Percentiles rank a stretch among this genome's conserved stretches.
phyloP scores from a whole-genome alignment of 2,888 invertebrate species.

The Furcula furcula region DNA sequence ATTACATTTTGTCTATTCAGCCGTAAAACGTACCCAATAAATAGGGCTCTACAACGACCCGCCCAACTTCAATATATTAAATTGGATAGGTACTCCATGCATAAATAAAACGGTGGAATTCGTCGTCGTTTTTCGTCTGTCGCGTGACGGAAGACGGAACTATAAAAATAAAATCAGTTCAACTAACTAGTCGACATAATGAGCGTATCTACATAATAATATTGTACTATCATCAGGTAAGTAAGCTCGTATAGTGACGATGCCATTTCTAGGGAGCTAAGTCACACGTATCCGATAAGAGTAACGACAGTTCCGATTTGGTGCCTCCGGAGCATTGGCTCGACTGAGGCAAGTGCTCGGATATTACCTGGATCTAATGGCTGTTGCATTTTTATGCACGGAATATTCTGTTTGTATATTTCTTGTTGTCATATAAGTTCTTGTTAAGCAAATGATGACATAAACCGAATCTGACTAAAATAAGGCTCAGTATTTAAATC shows the following conservation, averaged over 20 bases:
- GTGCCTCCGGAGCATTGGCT: slow-evolving; percentile 23
- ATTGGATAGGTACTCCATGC: slow-evolving; percentile 13
- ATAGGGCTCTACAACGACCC: background rate
- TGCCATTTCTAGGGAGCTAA: slow-evolving; percentile 37
- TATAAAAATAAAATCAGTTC: slow-evolving; percentile 16
- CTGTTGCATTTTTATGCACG: no score
- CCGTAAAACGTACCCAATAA: background rate
- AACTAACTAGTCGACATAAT: slow-evolving; percentile 29
- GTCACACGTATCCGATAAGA: slow-evolving; percentile 52
- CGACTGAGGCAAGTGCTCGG: background rate
- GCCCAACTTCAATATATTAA: slow-evolving; percentile 8
- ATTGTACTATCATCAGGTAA: slow-evolving; percentile 37
- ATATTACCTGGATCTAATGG: background rate
- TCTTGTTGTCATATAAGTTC: no score
- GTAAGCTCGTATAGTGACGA: slow-evolving; percentile 43
- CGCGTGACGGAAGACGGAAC: slow-evolving; percentile 22
- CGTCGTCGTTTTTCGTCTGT: slow-evolving; percentile 9
- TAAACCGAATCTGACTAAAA: no score
- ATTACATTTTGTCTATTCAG: background rate
- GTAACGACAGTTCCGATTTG: slow-evolving; percentile 55
- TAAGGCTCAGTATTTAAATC: no score
- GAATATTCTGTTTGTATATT: no score
- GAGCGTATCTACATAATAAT: no score
- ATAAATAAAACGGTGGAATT: slow-evolving; percentile 18
- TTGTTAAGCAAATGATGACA: no score